These are phyloP conservation scores for Apantesis nais DNA, from an alignment of 2,888 invertebrate species.

Conservation along the genomic window DNA sequence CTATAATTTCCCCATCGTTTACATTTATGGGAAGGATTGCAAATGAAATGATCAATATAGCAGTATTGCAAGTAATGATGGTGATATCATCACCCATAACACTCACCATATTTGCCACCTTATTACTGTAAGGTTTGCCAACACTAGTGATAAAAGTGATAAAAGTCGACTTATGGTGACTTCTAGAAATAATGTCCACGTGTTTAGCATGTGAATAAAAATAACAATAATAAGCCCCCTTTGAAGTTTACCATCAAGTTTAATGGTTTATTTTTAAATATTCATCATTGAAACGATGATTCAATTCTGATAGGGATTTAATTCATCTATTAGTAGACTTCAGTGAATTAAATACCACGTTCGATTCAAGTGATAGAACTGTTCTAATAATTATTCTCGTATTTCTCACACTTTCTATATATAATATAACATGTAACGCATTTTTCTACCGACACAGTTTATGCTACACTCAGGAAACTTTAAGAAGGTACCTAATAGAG, in stretches of 20 bases:
- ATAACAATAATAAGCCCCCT: too few relatives aligned
- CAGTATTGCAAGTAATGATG: not conserved
- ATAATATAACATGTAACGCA: not conserved
- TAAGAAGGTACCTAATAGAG: not conserved
- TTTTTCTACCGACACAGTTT: not conserved
- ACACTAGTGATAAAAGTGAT: not conserved
- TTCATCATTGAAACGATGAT: not conserved
- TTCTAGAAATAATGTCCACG: not conserved
- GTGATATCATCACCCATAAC: not conserved
- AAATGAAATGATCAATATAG: not conserved
- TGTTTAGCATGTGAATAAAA: too few relatives aligned
- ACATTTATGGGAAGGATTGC: not conserved
- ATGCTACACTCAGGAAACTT: not conserved
- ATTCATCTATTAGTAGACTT: not conserved
- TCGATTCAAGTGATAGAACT: too few relatives aligned
- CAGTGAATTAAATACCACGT: not conserved
- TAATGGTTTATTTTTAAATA: not conserved
- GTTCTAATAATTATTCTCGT: too few relatives aligned
- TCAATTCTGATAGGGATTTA: not conserved
- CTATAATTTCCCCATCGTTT: not conserved
- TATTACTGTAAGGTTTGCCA: not conserved
- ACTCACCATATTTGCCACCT: not conserved
- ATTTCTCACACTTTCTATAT: too few relatives aligned
- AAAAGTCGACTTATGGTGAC: not conserved
- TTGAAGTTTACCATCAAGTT: too few relatives aligned